phyloP scores from a whole-genome alignment of 2,797 vertebrate genomes.

The Valencia hispanica region DNA sequence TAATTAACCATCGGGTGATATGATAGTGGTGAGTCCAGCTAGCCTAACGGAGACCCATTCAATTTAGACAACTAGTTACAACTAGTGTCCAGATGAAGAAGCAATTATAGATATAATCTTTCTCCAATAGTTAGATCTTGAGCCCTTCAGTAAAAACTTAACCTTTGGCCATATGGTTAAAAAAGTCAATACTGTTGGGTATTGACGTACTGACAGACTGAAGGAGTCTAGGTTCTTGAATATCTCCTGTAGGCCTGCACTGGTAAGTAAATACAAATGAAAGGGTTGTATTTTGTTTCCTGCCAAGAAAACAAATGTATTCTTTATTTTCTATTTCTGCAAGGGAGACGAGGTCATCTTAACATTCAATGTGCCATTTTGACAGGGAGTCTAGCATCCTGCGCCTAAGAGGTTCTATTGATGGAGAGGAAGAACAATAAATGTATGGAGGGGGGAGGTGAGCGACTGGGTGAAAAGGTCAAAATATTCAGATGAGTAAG shows the following conservation, averaged over 20 bases:
- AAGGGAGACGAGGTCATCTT: slow-evolving; percentile 28
- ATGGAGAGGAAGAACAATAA: slow-evolving; percentile 9
- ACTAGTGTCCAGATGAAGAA: slow-evolving; percentile 16
- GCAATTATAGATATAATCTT: slow-evolving; percentile 33
- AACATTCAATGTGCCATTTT: slow-evolving; percentile 10
- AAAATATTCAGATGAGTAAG: not conserved
- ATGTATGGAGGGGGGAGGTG: not conserved
- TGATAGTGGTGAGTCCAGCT: not conserved
- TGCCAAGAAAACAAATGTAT: not conserved
- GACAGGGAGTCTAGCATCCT: slow-evolving; percentile 16
- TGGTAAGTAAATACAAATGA: not conserved
- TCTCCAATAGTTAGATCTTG: slow-evolving; percentile 27
- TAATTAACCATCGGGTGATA: not conserved
- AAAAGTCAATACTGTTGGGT: slow-evolving; percentile 16
- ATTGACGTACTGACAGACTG: not conserved
- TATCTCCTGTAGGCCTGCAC: not conserved
- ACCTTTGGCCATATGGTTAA: slow-evolving; percentile 27
- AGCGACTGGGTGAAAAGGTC: slow-evolving; percentile 12
- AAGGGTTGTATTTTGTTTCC: not conserved
- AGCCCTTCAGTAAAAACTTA: slow-evolving; percentile 9
- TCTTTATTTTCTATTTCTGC: not conserved
- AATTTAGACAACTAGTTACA: slow-evolving; percentile 22
- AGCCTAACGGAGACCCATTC: slow-evolving; percentile 16
- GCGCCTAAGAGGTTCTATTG: slow-evolving; percentile 22
- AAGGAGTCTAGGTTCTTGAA: not conserved